Conservation (phyloP, 2,888 invertebrate species). For the Agrotis segetum region DNA sequence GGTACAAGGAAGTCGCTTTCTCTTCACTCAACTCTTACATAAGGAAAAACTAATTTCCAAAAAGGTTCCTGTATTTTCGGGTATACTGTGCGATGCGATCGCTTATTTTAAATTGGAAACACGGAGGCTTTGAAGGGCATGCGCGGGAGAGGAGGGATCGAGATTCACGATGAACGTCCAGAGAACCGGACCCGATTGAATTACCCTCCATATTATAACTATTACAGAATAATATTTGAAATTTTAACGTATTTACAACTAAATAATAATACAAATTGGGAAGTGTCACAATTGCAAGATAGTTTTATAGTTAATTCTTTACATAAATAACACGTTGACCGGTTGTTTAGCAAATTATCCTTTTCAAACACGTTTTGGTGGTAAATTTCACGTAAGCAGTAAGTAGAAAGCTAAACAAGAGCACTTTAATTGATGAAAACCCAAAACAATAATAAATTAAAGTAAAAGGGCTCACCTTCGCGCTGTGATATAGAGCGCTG, state of each 20-base stretch:
- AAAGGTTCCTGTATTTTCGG: constrained; percentile 57
- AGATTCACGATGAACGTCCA: constrained; percentile 78
- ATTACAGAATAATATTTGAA: constrained; percentile 7
- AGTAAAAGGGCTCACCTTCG: constrained; percentile 92
- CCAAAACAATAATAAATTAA: constrained; percentile 57
- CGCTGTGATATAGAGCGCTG: constrained; percentile 94
- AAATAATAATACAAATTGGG: constrained; percentile 10
- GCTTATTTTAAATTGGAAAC: constrained; percentile 82
- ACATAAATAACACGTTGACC: constrained; percentile 72
- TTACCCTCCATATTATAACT: constrained; percentile 67
- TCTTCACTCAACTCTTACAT: not conserved
- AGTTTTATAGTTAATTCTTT: constrained; percentile 48
- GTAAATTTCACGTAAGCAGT: not conserved
- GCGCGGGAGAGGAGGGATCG: constrained; percentile 81
- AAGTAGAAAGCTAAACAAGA: constrained; percentile 26
- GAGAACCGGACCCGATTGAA: constrained; percentile 78
- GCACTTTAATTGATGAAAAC: constrained; percentile 61
- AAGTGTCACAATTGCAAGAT: constrained; percentile 15
- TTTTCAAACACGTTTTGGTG: not conserved
- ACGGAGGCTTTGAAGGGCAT: constrained; percentile 71
- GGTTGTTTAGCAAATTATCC: constrained; percentile 9
- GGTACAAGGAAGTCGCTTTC: constrained; percentile 29
- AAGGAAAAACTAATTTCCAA: not conserved
- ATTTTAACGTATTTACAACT: constrained; percentile 2
- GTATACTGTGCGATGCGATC: constrained; percentile 74